A percentile compares a stretch with the other conserved stretches of the same genome.
phyloP scores from a whole-genome alignment of 2,797 vertebrate species.

The Chrosomus eos region DNA sequence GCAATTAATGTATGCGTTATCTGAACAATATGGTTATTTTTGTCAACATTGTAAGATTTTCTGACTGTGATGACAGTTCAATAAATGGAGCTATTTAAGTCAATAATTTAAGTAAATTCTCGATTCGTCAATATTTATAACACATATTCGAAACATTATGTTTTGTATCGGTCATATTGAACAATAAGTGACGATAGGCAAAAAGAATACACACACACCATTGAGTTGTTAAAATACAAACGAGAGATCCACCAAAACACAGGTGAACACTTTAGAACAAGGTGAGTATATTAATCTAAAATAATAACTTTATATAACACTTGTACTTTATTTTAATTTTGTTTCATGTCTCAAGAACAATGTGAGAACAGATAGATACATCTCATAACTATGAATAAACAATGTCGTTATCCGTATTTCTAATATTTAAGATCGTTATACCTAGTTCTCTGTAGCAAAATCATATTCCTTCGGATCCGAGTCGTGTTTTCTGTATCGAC shows the following conservation, averaged over 20 bases:
- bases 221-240: not conserved
- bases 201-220: not conserved
- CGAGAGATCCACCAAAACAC: not conserved
- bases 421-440: conserved; percentile 24
- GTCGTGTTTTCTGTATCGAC: not conserved
- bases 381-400: not conserved
- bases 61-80: too few relatives aligned
- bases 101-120: not conserved
- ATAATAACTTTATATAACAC: not conserved
- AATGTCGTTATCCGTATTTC: not conserved
- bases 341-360: not conserved
- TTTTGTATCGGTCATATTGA: not conserved
- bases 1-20: too few relatives aligned
- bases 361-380: not conserved
- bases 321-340: not conserved
- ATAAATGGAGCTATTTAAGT: not conserved
- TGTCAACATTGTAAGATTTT: not conserved
- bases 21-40: not conserved
- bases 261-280: not conserved
- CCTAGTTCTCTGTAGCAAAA: conserved; percentile 20
- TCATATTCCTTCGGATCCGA: conserved; percentile 2
- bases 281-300: not conserved
- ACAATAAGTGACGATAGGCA: not conserved
- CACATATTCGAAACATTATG: not conserved
- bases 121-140: not conserved